Evolutionary conservation across 1,140 invertebrate species (phyloP), one percentile per base, ranked within the genome.

Genomic region (Tetragnatha versicolor): DNA sequence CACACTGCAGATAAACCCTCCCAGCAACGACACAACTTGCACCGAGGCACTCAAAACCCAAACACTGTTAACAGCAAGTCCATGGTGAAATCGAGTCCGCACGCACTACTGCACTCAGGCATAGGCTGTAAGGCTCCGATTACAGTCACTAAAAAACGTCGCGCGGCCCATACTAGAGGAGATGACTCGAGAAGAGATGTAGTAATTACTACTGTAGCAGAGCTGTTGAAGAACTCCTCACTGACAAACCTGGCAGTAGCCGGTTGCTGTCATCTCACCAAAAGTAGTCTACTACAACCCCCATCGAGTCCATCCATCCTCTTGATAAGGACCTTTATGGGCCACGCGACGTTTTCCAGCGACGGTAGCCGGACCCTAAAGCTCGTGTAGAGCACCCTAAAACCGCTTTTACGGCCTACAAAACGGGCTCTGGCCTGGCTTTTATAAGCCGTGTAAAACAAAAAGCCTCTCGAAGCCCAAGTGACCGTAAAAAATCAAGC

Each of bases 401-500:
- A 68, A 22, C 17, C 29, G 25, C 25, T 27, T 68, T 68, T 68
- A 68, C 65, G 49, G 29, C 65, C 45, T 10, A 31, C 5, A 22
- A 68, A 68, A 68, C 25, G 65, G 39, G 9, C n/a, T 68, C 27
- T 17, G 12, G n/a, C 27, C 25, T 39, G 31, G 17, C 39, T 68
- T 68, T 68, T 68, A 47, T 49, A 49, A 49, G 39, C 25, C 65
- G 22, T 12, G 27, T 47, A 68, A 68, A 68, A 68, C 25, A 49
- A 35, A 27, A 49, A 45, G 27, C 12, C 45, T 35, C 47, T 45
- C n/a, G 63, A 45, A 47, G 25, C 39, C 45, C 65, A 49, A 68
- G 42, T 31, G 29, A 47, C 42, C 65, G 65, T 68, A 49, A 68
- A 49, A 63, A 68, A 49, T 10, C 35, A 49, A 66, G 47, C 22